Evolutionary conservation across 2,113 vertebrate species (phyloP).

Genomic region (Istiophorus platypterus): DNA sequence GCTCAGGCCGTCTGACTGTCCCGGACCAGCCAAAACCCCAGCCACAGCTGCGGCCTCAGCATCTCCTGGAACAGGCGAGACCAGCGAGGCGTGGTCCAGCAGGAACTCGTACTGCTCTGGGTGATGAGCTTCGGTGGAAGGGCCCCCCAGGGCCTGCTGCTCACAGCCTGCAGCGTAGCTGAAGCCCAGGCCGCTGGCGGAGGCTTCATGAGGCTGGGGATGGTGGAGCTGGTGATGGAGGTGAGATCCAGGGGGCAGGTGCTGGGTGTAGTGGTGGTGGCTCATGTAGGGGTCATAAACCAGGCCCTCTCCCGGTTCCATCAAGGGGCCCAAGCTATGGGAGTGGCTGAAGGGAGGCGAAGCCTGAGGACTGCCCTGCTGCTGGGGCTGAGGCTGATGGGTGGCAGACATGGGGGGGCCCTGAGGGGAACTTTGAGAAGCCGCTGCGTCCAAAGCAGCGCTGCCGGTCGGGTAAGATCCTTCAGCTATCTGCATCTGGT

Average conservation of each 20-base stretch:
- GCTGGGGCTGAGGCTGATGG: constrained; percentile 83
- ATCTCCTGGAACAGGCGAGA: constrained; percentile 63
- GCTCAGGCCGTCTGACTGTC: constrained; percentile 81
- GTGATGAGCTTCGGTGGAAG: constrained; percentile 79
- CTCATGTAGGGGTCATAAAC: constrained; percentile 85
- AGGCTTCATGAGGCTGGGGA: constrained; percentile 65
- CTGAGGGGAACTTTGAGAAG: constrained; percentile 83
- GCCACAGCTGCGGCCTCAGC: constrained; percentile 43
- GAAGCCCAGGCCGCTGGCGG: constrained; percentile 78
- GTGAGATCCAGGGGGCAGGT: constrained; percentile 71
- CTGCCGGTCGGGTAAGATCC: constrained; percentile 83
- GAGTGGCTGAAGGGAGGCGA: constrained; percentile 70
- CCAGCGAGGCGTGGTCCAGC: constrained; percentile 80
- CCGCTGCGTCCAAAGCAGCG: constrained; percentile 85
- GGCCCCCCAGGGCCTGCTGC: constrained; percentile 64
- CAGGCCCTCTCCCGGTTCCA: constrained; percentile 80
- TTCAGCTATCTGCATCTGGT: constrained; percentile 99
- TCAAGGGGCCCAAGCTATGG: constrained; percentile 76
- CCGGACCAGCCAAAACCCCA: constrained; percentile 4
- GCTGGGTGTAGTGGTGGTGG: constrained; percentile 82
- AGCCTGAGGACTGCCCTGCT: constrained; percentile 78
- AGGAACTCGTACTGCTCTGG: constrained; percentile 85
- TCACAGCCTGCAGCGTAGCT: constrained; percentile 85
- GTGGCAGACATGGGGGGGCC: constrained; percentile 80
- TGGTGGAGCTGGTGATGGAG: constrained; percentile 75